Evolutionary conservation across 2,888 invertebrate species (phyloP), one percentile per base, ranked within the genome.

Genomic region (Ecliptopera silaceata): DNA sequence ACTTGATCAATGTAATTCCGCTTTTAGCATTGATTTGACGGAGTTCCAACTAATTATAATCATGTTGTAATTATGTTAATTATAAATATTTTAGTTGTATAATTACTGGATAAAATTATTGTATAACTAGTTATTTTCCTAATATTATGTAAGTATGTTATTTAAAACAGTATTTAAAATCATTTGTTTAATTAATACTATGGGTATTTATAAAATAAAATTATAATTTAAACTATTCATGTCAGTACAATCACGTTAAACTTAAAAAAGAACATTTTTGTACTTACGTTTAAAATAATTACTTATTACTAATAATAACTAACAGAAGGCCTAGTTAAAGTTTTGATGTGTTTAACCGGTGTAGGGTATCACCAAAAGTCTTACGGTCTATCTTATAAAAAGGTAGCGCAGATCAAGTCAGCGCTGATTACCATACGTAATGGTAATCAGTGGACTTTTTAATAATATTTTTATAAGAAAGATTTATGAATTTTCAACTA

Each of bases 241-340:
- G 36, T 15, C 36, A 15, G n/a, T 47, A 18, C 22, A 4, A 39
- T 39, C 29, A 48, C n/a, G 17, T 17, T 39, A 39, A 48, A 31
- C 39, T 46, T 36, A 51, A 11, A 45, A 48, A 26, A 20, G 12
- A 42, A 29, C 12, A 42, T 46, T 32, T 13, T 53, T 52, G 53
- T 53, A 53, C 53, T 51, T 51, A 51, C 15, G 10, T 29, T 42
- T 41, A 42, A 15, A 8, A 41, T 20, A n/a, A 39, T 17, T 34
- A 32, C 15, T 18, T 32, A 39, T 15, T 12, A 15, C 26, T 49
- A 29, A 12, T 18, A 39, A 42, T 20, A 4, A 31, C 17, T 50
- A 56, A 32, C 32, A 15, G 36, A 10, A 26, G 8, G 26, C 8
- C 22, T 22, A 6, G 22, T 22, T 4, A 22, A n/a, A n/a, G n/a